phyloP scores from a whole-genome alignment of 2,113 vertebrate genomes.

The Myotis davidii region DNA sequence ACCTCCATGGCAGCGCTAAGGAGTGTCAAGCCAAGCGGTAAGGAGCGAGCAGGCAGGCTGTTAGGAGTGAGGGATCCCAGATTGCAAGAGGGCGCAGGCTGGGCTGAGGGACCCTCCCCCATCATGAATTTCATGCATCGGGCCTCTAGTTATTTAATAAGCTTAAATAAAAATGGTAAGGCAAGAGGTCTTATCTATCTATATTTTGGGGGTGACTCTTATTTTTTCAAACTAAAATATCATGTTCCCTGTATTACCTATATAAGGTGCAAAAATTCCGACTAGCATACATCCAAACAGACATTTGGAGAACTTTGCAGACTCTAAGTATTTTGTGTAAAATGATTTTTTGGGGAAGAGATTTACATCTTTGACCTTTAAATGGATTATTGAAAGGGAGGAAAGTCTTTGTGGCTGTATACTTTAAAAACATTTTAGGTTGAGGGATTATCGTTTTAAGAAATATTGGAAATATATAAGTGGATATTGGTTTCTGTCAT shows the following conservation, averaged over 20 bases:
- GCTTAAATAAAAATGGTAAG: background rate
- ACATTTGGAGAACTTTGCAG: conserved; percentile 25
- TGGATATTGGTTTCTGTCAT: conserved; percentile 21
- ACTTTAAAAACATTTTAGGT: conserved; percentile 29
- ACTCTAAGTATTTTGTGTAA: conserved; percentile 11
- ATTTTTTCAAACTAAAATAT: conserved; percentile 38
- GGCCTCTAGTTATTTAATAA: conserved; percentile 4
- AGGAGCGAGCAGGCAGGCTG: too few relatives aligned
- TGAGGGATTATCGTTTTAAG: background rate
- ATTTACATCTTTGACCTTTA: conserved; percentile 41
- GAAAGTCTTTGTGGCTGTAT: conserved; percentile 13
- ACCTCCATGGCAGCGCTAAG: too few relatives aligned
- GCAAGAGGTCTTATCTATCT: conserved; percentile 1
- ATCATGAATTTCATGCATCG: too few relatives aligned
- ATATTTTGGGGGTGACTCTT: background rate
- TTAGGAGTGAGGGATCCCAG: too few relatives aligned
- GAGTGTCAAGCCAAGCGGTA: too few relatives aligned
- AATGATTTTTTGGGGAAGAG: conserved; percentile 10
- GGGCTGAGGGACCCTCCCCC: too few relatives aligned
- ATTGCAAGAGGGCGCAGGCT: too few relatives aligned
- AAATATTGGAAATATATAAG: conserved; percentile 23
- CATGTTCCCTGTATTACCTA: background rate
- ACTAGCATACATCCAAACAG: background rate
- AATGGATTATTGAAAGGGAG: conserved; percentile 43
- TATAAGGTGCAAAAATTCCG: background rate